Base-by-base conservation (phyloP, 2,797 vertebrate genomes). In the Poliocrania exsul region DNA sequence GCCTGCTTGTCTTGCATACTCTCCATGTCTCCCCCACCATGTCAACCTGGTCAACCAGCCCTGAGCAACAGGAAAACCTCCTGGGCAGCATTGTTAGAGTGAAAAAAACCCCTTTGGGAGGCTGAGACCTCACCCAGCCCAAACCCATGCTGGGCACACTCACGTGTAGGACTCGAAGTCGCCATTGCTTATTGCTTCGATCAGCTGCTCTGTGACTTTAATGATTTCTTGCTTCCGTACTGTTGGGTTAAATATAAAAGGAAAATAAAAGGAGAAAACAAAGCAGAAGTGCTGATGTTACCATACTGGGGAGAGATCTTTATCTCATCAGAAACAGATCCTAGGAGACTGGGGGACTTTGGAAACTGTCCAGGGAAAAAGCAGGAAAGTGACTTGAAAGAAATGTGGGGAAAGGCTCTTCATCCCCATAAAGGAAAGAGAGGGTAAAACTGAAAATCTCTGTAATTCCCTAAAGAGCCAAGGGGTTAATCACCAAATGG, bases 81-180 rank as follows among this genome's bases (percentile, higher is more conserved):
- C 33, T 7, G 5, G 26, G 69, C 24, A 66, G 44, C 4, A 7
- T 19, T 71, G 57, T 47, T 15, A 49, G 44, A 38, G 24, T 8
- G 51, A 65, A 28, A 65, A 19, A 58, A 31, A 47, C 25, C 0
- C 0, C 19, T 31, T 25, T 6, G 3, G 40, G 25, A 66, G 11
- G 67, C 71, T 73, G 56, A 93, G 56, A 23, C 38, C 53, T n/a
- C 5, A 8, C 40, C 80, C 4, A 1, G 24, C 44, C 62, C 86
- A 92, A 71, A 81, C 11, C 67, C 47, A 0, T 7, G 2, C 49
- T 6, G 37, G 44, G 69, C 62, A 66, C 80, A 99, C 99, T 98
- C 97, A 99, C 99, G 99, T 99, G 98, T 99, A 99, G 94, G 98
- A 99, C 97, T 99, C 99, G 90, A 99, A 99, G 97, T 99, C 99